phyloP scores from a whole-genome alignment of 2,113 vertebrate genomes.

The Apaloderma vittatum region DNA sequence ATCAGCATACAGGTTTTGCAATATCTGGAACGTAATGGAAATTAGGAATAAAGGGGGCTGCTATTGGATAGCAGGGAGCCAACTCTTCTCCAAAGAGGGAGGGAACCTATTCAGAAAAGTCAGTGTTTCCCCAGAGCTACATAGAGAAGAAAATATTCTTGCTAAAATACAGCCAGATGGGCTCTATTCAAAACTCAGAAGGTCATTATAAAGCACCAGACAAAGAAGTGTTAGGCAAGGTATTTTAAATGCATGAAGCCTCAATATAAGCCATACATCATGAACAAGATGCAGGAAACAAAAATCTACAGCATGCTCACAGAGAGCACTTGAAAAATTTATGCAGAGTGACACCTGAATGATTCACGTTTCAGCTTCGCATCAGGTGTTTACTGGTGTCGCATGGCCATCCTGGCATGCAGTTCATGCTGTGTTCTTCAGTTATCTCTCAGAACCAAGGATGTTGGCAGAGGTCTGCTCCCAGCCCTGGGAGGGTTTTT shows the following conservation, averaged over 20 bases:
- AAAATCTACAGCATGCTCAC: background rate
- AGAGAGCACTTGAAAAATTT: background rate
- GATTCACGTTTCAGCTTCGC: background rate
- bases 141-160: background rate
- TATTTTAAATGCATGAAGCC: slow-evolving; percentile 34
- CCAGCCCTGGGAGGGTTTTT: background rate
- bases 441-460: background rate
- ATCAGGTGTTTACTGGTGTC: background rate
- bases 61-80: background rate
- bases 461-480: background rate
- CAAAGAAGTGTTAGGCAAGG: background rate
- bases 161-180: background rate
- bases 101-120: background rate
- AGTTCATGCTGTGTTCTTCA: background rate
- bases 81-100: background rate
- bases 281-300: background rate
- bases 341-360: background rate
- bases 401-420: background rate
- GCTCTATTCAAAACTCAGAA: background rate
- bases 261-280: background rate
- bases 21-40: background rate
- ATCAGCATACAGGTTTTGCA: background rate
- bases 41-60: background rate
- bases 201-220: background rate
- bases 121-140: background rate